A percentile compares a stretch with the other conserved stretches of the same genome.
These are phyloP conservation scores for Anthophora plumipes DNA, from an alignment of 2,888 invertebrate species.

Conservation along the genomic window DNA sequence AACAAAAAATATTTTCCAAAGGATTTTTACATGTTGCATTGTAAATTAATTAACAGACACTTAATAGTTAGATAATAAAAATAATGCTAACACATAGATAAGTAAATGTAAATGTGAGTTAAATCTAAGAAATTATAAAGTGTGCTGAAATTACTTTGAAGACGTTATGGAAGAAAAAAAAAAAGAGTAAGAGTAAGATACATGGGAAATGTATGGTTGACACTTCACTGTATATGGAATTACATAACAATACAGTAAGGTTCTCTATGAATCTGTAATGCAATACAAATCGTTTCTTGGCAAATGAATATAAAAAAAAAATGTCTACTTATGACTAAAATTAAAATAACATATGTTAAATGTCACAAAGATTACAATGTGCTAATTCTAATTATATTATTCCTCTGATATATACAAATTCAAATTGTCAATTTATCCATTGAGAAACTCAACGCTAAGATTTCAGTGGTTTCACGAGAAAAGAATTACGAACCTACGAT, in stretches of 20 bases:
- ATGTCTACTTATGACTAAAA: slow-evolving; percentile 51
- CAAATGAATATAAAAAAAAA: slow-evolving; percentile 52
- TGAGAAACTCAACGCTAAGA: slow-evolving; percentile 55
- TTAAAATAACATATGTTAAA: slow-evolving; percentile 58
- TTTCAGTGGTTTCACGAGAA: slow-evolving; percentile 57
- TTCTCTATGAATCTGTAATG: slow-evolving; percentile 38
- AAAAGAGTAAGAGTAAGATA: slow-evolving; percentile 37
- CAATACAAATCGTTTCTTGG: slow-evolving; percentile 27
- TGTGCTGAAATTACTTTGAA: slow-evolving; percentile 23
- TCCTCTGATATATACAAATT: slow-evolving; percentile 47
- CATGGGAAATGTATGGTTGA: slow-evolving; percentile 48
- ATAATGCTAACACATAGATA: slow-evolving; percentile 36
- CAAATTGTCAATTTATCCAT: slow-evolving; percentile 35
- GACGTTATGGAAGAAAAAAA: background rate
- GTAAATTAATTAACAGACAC: slow-evolving; percentile 25
- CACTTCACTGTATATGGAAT: slow-evolving; percentile 54
- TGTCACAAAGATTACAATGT: slow-evolving; percentile 29
- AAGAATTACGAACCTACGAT: slow-evolving; percentile 2
- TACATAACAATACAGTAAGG: slow-evolving; percentile 45
- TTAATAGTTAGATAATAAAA: slow-evolving; percentile 29
- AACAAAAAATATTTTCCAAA: slow-evolving; percentile 1
- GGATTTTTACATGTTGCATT: slow-evolving; percentile 7
- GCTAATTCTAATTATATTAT: slow-evolving; percentile 35
- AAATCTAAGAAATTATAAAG: slow-evolving; percentile 42
- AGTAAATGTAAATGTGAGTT: slow-evolving; percentile 43